phyloP scores from a whole-genome alignment of 2,797 vertebrate genomes.

The Mycteria americana region DNA sequence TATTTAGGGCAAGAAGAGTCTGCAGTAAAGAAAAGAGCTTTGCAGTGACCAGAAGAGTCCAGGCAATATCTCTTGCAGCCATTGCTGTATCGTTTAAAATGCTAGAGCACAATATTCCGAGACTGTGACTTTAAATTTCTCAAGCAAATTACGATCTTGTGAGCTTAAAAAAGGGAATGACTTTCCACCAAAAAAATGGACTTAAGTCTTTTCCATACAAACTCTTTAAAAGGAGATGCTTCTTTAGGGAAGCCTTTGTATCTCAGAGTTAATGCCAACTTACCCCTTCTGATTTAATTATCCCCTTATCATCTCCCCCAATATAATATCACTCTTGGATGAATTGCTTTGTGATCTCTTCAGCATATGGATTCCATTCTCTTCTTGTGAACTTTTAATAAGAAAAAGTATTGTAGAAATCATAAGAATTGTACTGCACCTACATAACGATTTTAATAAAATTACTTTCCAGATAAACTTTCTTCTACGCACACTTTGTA shows the following conservation, averaged over 20 bases:
- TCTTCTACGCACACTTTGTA: background rate
- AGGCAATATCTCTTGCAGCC: background rate
- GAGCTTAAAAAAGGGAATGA: background rate
- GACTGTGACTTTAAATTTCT: background rate
- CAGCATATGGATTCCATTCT: background rate
- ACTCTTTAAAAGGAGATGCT: background rate
- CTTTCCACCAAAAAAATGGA: background rate
- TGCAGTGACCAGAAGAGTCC: background rate
- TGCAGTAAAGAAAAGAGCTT: background rate
- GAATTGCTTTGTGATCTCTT: background rate
- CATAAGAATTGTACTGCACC: background rate
- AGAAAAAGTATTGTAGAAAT: slow-evolving; percentile 11
- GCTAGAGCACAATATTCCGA: background rate
- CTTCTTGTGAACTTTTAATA: slow-evolving; percentile 31
- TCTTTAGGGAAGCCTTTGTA: background rate
- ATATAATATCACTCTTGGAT: background rate
- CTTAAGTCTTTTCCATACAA: background rate
- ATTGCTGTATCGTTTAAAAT: background rate
- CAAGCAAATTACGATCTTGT: background rate
- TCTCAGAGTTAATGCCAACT: background rate
- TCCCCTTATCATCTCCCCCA: background rate
- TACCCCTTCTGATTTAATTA: slow-evolving; percentile 2
- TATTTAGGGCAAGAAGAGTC: background rate
- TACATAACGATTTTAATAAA: slow-evolving; percentile 23
- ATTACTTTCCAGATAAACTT: slow-evolving; percentile 9